Conservation (phyloP, 1,140 invertebrate species). For the Trichonephila clavipes region DNA sequence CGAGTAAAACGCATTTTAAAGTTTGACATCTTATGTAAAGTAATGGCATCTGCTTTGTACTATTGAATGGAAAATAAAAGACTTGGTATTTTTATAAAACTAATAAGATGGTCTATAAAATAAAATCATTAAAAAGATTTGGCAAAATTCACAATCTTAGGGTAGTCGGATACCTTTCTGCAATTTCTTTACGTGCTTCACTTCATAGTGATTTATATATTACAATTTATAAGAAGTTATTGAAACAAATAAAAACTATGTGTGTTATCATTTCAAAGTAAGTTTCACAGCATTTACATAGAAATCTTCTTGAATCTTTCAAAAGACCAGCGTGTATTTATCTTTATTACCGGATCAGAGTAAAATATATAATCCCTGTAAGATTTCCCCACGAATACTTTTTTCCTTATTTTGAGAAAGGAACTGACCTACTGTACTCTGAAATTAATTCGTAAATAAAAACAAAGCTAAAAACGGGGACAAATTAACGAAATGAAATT, state of each 20-base stretch:
- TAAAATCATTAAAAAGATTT: too few relatives aligned
- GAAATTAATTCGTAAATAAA: constrained; percentile 5
- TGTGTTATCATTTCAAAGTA: neutral
- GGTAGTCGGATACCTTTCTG: too few relatives aligned
- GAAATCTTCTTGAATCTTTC: neutral
- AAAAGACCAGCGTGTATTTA: too few relatives aligned
- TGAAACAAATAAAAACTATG: too few relatives aligned
- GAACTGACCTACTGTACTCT: neutral
- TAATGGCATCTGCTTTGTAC: too few relatives aligned
- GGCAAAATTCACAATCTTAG: too few relatives aligned
- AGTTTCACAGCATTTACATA: neutral
- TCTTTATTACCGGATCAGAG: neutral
- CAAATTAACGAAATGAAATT: constrained; percentile 57
- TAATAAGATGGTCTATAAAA: too few relatives aligned
- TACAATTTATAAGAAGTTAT: neutral
- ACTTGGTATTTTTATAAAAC: too few relatives aligned
- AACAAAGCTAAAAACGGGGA: neutral
- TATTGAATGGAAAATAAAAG: too few relatives aligned
- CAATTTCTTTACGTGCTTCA: too few relatives aligned
- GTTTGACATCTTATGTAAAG: too few relatives aligned
- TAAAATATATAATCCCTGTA: neutral
- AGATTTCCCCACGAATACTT: neutral
- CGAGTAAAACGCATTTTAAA: too few relatives aligned
- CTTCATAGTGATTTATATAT: neutral
- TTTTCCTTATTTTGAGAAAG: neutral